phyloP scores from a whole-genome alignment of 2,113 vertebrate species.

The Sciurus niger region DNA sequence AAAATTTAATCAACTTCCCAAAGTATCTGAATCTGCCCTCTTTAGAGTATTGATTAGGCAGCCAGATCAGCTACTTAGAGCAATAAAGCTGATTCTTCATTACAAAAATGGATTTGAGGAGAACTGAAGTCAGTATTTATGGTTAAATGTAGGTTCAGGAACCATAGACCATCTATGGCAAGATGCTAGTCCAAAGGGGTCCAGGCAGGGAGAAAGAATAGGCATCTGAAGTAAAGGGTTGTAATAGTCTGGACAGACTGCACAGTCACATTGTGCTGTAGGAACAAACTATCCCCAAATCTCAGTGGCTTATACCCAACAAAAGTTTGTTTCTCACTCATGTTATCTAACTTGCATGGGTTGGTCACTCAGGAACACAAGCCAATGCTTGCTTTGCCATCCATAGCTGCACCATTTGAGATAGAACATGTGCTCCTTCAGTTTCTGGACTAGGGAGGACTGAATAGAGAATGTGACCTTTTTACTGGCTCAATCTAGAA shows the following conservation, averaged over 20 bases:
- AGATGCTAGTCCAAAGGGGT: not conserved
- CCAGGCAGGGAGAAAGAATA: not conserved
- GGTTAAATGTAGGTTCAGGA: not conserved
- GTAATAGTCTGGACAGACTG: not conserved
- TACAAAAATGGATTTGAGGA: constrained; percentile 19
- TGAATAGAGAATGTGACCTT: not conserved
- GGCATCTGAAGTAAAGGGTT: not conserved
- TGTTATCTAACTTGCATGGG: not conserved
- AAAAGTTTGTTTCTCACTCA: not conserved
- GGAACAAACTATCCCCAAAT: not conserved
- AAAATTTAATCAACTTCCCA: constrained; percentile 22
- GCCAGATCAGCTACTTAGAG: not conserved
- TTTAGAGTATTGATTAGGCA: not conserved
- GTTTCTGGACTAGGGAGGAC: not conserved
- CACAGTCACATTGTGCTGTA: not conserved
- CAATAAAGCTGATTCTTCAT: not conserved
- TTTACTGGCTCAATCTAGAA: not conserved
- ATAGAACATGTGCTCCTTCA: not conserved
- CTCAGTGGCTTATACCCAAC: not conserved
- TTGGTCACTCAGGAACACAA: not conserved
- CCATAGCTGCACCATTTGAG: not conserved
- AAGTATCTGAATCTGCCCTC: not conserved
- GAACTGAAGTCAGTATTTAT: not conserved
- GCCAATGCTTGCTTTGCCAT: not conserved
- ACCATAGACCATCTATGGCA: not conserved